These are phyloP conservation scores for Sphaerodactylus townsendi DNA, from an alignment of 2,113 vertebrate genomes.

Conservation along the genomic window DNA sequence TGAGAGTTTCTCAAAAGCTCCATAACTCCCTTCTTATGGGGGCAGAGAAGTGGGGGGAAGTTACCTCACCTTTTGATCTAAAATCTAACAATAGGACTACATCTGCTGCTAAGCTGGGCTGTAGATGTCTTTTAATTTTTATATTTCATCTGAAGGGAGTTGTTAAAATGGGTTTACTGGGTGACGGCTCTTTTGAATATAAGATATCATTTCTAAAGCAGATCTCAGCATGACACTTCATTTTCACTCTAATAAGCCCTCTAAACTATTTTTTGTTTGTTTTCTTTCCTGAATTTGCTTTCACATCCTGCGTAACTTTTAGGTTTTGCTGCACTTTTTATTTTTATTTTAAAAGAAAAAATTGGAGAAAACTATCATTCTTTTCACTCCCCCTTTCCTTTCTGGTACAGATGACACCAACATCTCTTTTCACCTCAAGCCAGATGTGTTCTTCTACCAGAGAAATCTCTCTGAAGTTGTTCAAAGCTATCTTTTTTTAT, in stretches of 20 bases:
- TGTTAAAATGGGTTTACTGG: conserved; percentile 81
- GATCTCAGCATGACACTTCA: conserved; percentile 78
- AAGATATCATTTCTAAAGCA: conserved; percentile 74
- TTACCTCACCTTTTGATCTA: conserved; percentile 83
- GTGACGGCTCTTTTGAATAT: conserved; percentile 81
- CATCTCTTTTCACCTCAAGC: conserved; percentile 75
- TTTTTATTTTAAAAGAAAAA: conserved; percentile 29
- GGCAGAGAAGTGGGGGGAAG: conserved; percentile 47
- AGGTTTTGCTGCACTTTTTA: not conserved
- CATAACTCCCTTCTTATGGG: conserved; percentile 70
- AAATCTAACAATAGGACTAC: conserved; percentile 76
- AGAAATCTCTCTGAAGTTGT: conserved; percentile 79
- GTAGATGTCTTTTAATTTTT: conserved; percentile 87
- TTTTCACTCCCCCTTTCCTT: conserved; percentile 36
- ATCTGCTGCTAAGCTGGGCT: conserved; percentile 86
- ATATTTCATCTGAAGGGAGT: conserved; percentile 82
- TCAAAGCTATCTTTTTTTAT: conserved; percentile 74
- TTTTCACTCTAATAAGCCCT: conserved; percentile 80
- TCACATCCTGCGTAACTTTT: conserved; percentile 52
- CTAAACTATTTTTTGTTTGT: conserved; percentile 70
- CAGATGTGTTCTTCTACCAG: conserved; percentile 74
- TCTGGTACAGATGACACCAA: conserved; percentile 73
- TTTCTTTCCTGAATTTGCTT: conserved; percentile 61
- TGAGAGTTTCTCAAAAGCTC: conserved; percentile 76
- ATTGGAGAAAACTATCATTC: conserved; percentile 60